Percentiles rank a stretch among this genome's conserved stretches.
Conservation (phyloP, 2,113 vertebrate genomes). For the Carlito syrichta region DNA sequence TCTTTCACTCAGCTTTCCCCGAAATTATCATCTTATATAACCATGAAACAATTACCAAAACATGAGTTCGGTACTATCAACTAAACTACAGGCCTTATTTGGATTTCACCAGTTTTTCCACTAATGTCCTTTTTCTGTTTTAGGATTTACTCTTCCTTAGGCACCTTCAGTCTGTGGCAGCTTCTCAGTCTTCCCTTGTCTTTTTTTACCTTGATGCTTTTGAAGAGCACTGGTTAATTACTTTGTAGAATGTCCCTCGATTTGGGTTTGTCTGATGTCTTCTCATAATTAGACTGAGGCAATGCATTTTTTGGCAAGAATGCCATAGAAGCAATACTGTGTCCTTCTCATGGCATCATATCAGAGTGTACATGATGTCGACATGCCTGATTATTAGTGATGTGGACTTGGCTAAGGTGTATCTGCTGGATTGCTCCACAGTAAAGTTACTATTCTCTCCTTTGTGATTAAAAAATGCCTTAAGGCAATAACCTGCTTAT, state of each 20-base stretch:
- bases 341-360: neutral
- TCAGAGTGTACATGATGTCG: neutral
- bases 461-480: conserved; percentile 22
- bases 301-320: neutral
- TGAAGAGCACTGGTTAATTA: conserved; percentile 12
- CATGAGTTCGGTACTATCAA: neutral
- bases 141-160: neutral
- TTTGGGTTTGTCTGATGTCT: conserved; percentile 12
- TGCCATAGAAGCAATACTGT: neutral
- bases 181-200: neutral
- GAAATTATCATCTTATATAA: neutral
- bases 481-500: neutral
- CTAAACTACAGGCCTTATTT: neutral
- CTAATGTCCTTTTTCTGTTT: neutral
- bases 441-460: neutral
- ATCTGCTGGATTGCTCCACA: neutral
- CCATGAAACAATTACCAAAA: neutral
- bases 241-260: neutral
- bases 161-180: neutral
- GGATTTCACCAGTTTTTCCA: neutral
- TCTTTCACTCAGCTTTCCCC: neutral
- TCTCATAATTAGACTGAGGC: neutral
- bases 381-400: neutral
- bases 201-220: conserved; percentile 30
- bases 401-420: neutral